These are phyloP conservation scores for Streptopelia turtur DNA, from an alignment of 2,797 vertebrate genomes.

Conservation along the genomic window DNA sequence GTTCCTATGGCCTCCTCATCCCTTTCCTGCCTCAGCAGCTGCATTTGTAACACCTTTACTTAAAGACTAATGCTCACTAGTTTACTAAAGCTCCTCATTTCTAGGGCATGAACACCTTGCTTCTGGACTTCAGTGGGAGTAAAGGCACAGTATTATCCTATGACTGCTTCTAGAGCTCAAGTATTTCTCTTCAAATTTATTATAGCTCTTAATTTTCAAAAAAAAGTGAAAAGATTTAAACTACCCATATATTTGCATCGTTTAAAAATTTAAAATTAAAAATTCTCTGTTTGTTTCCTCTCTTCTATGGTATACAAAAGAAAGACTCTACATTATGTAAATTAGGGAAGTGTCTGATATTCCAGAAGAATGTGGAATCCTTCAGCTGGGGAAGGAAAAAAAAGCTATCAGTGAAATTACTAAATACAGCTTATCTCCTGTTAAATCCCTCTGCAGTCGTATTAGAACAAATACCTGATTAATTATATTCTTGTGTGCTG, in stretches of 20 bases:
- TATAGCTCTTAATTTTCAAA: background rate
- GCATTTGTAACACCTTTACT: background rate
- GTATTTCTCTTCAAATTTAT: background rate
- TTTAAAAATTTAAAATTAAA: background rate
- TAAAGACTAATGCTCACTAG: background rate
- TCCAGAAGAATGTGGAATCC: background rate
- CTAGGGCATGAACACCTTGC: background rate
- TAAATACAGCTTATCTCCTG: conserved; percentile 34
- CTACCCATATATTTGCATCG: background rate
- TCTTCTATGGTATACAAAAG: background rate
- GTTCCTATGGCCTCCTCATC: background rate
- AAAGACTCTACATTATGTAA: background rate
- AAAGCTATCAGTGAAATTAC: conserved; percentile 44
- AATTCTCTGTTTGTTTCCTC: background rate
- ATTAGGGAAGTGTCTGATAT: background rate
- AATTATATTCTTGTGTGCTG: conserved; percentile 40
- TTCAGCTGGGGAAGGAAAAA: background rate
- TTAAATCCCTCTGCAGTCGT: conserved; percentile 30
- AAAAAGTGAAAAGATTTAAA: background rate
- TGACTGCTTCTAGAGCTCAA: background rate
- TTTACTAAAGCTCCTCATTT: background rate
- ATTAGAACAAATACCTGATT: conserved; percentile 48
- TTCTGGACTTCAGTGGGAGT: background rate
- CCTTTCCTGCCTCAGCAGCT: background rate
- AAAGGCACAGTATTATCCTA: background rate